Percentiles rank a stretch among this genome's conserved stretches.
Conservation (phyloP, 2,113 vertebrate genomes). For the Perca flavescens region DNA sequence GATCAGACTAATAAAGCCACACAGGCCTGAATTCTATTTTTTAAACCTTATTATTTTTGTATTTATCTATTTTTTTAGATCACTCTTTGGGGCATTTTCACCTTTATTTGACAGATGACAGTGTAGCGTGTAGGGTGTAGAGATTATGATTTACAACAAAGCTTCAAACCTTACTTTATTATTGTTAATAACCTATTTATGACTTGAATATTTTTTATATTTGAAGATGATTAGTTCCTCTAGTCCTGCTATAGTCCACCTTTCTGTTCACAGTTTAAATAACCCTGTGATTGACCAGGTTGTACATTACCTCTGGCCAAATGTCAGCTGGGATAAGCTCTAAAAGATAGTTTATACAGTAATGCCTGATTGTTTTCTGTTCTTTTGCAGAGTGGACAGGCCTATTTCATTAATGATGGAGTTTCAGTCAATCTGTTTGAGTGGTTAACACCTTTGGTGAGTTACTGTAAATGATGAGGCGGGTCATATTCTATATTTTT, state of each 20-base stretch:
- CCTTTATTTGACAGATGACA: too few species aligned
- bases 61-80: too few species aligned
- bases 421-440: constrained; percentile 91
- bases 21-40: not conserved
- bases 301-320: too few species aligned
- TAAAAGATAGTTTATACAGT: not conserved
- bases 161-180: too few species aligned
- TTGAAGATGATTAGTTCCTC: not conserved
- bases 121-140: too few species aligned
- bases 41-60: too few species aligned
- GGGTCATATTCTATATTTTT: not conserved
- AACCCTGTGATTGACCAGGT: not conserved
- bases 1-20: not conserved
- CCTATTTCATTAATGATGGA: constrained; percentile 94
- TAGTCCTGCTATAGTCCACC: not conserved
- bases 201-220: not conserved
- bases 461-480: constrained; percentile 56
- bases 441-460: constrained; percentile 92
- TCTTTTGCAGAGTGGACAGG: constrained; percentile 90
- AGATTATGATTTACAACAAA: too few species aligned
- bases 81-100: too few species aligned
- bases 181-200: too few species aligned
- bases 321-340: too few species aligned
- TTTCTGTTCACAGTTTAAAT: not conserved
- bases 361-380: not conserved